Percentiles rank a stretch among this genome's conserved stretches.
Evolutionary conservation across 2,797 vertebrate species (phyloP).

Genomic region (Amazonetta brasiliensis): DNA sequence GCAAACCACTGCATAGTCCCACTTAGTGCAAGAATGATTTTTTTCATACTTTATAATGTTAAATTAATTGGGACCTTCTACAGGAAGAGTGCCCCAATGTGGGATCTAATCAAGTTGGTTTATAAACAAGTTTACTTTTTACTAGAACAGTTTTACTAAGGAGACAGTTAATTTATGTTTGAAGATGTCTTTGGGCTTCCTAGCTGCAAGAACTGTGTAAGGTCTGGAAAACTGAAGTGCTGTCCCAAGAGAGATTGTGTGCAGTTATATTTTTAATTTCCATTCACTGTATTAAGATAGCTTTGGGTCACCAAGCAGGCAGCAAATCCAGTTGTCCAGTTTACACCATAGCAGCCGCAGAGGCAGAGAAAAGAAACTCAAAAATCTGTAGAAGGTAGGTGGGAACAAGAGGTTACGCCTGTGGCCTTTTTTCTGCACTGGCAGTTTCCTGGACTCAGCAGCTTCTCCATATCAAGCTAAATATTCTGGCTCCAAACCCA

Average conservation of each 20-base stretch:
- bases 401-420: neutral
- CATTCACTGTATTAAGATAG: neutral
- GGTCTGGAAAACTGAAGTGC: neutral
- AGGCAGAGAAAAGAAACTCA: neutral
- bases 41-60: neutral
- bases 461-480: neutral
- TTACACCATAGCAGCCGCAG: neutral
- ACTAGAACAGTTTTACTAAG: neutral
- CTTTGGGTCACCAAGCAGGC: neutral
- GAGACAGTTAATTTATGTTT: neutral
- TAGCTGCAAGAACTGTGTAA: neutral
- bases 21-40: neutral
- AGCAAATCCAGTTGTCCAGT: neutral
- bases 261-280: neutral
- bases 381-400: neutral
- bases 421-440: neutral
- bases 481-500: neutral
- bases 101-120: neutral
- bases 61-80: neutral
- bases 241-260: neutral
- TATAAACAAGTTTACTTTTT: neutral
- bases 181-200: neutral
- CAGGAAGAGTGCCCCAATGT: neutral
- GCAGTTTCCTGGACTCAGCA: neutral
- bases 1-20: neutral